Conservation (phyloP, 2,888 invertebrate genomes). For the Esperia sulphurella region DNA sequence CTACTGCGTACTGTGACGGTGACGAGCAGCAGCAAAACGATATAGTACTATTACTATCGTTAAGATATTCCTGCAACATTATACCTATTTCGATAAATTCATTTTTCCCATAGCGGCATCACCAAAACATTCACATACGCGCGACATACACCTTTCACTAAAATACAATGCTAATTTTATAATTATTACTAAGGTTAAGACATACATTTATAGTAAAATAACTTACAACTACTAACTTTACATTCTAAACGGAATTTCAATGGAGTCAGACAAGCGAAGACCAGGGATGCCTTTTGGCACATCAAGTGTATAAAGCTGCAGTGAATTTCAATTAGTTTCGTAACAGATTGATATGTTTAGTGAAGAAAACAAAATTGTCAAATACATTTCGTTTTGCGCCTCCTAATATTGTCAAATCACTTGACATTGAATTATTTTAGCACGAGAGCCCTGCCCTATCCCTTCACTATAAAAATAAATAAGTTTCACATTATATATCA, state of each 20-base stretch:
- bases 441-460: neutral
- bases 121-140: slow-evolving; percentile 60
- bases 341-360: neutral
- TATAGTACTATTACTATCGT: slow-evolving; percentile 18
- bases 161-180: slow-evolving; percentile 58
- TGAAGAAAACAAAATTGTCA: neutral
- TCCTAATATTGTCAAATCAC: neutral
- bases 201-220: slow-evolving; percentile 70
- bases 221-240: slow-evolving; percentile 69
- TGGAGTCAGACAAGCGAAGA: slow-evolving; percentile 37
- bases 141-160: slow-evolving; percentile 68
- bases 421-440: neutral
- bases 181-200: slow-evolving; percentile 67
- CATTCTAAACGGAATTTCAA: slow-evolving; percentile 62
- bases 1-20: too few relatives aligned
- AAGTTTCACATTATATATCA: slow-evolving; percentile 25
- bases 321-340: neutral
- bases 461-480: slow-evolving; percentile 45
- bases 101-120: slow-evolving; percentile 1
- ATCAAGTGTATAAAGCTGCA: slow-evolving; percentile 4
- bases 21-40: too few relatives aligned
- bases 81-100: too few relatives aligned
- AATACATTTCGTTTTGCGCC: neutral
- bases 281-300: slow-evolving; percentile 58
- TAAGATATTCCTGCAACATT: slow-evolving; percentile 19